Conservation (phyloP, 2,888 invertebrate genomes). For the Acrobeloides nanus region DNA sequence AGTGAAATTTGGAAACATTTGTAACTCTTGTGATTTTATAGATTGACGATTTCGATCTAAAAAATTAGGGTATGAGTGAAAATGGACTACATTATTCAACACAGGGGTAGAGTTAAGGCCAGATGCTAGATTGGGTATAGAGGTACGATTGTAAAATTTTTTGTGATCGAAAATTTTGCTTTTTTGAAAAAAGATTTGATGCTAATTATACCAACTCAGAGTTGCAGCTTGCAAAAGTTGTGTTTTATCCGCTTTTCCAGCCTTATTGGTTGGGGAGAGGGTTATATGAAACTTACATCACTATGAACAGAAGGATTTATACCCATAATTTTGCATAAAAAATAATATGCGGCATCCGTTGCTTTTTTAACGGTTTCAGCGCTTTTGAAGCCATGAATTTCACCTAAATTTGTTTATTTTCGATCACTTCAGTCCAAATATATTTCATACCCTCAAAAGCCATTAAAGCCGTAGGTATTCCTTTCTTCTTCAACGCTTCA, state of each 20-base stretch:
- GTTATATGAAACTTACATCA: conserved; percentile 9
- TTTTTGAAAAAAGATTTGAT: too few species aligned
- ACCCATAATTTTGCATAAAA: conserved; percentile 10
- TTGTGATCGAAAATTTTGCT: too few species aligned
- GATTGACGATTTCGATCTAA: conserved; percentile 11
- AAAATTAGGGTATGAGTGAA: background rate
- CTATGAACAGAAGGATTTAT: conserved; percentile 25
- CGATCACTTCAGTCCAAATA: too few species aligned
- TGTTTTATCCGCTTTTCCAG: too few species aligned
- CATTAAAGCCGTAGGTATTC: conserved; percentile 54
- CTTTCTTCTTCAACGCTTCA: conserved; percentile 54
- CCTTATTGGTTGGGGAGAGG: background rate
- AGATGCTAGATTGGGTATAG: too few species aligned
- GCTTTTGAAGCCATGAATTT: conserved; percentile 57
- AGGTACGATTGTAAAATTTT: too few species aligned
- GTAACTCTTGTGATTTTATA: background rate
- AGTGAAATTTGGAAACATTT: background rate
- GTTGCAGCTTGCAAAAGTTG: too few species aligned
- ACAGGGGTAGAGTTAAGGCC: too few species aligned
- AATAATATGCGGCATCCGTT: conserved; percentile 11
- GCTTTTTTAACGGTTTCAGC: conserved; percentile 54
- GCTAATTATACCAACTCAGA: too few species aligned
- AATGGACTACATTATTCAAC: too few species aligned
- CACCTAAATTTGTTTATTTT: conserved; percentile 50
- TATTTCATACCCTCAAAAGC: conserved; percentile 56